Conservation (phyloP, 2,797 vertebrate species). For the Rhabdomys pumilio region DNA sequence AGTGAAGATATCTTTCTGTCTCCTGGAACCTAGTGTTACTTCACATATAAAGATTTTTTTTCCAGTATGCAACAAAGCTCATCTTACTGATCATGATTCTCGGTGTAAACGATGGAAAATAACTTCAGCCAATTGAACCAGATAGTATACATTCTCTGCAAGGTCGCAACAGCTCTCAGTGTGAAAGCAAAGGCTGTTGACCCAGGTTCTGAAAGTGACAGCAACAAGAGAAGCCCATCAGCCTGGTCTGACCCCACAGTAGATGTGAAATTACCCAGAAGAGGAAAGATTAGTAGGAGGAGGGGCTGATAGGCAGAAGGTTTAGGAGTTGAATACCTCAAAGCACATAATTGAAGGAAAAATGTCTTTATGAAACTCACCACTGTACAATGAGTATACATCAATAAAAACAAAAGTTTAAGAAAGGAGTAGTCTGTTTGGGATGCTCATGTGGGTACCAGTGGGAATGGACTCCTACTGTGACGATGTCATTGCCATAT, state of each 20-base stretch:
- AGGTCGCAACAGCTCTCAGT: not conserved
- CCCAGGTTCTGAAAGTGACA: not conserved
- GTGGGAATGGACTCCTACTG: not conserved
- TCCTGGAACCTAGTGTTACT: not conserved
- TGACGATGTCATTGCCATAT: not conserved
- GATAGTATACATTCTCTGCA: constrained; percentile 1
- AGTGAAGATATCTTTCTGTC: not conserved
- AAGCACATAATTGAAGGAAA: not conserved
- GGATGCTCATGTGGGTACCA: not conserved
- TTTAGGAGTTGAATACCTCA: not conserved
- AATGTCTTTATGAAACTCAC: not conserved
- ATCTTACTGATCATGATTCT: constrained; percentile 29
- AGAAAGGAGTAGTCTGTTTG: not conserved
- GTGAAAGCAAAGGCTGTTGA: not conserved
- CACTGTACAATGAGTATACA: not conserved
- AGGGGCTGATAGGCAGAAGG: not conserved
- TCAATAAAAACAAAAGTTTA: not conserved
- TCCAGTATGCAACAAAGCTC: not conserved
- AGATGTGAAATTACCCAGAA: not conserved
- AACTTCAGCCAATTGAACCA: constrained; percentile 26
- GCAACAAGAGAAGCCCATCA: constrained; percentile 6
- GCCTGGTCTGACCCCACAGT: not conserved
- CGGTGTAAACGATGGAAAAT: constrained; percentile 21
- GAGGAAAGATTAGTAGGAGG: not conserved
- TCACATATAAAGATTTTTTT: not conserved